Base-by-base conservation (phyloP, 1,140 invertebrate genomes). In the Drosophila willistoni region DNA sequence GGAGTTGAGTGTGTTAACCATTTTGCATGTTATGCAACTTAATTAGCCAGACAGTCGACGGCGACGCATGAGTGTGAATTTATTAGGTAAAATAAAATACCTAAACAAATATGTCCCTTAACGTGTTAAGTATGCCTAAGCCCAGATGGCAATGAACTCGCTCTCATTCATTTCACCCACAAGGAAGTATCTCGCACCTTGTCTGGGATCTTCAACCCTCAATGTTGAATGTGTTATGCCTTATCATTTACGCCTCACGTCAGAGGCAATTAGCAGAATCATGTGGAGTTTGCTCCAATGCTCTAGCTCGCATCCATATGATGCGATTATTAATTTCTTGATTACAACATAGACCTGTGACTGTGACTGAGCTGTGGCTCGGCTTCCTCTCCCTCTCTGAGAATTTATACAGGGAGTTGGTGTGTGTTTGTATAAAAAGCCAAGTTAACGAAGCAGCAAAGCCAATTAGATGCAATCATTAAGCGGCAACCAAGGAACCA, bases 271-370 rank as follows among this genome's bases (percentile, higher is more conserved):
- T 87, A 87, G 84, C 84, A 72, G 72, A 86, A 64, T 39, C 71
- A 68, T 59, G 41, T 14, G 55, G 7, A 47, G 73, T 60, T 29
- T 54, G 41, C 62, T 42, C 33, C 34, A 42, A 12, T 66, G 61
- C 39, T 51, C 64, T 17, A 63, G 65, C 56, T 71, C 79, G 71
- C 74, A 76, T 81, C 72, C 36, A 70, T 76, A 75, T 71, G 79
- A 71, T 79, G 84, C 83, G 83, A 89, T 86, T 87, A 87, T 87
- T 89, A 87, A 87, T 87, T 87, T 87, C 83, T 89, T 87, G 83
- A 87, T 87, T 86, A 79, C 72, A 68, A 71, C 70, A 72, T 64
- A 51, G 17, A 51, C 44, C 44, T 51, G 17, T 51, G 44, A 51
- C 44, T 44, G 42, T 14, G 42, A 42, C 41, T n/a, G 41, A 42